Evolutionary conservation across 53 echinoderm and acorn worm species (phyloP), one percentile per base, ranked within the genome.

Genomic region (Patiria pectinifera): DNA sequence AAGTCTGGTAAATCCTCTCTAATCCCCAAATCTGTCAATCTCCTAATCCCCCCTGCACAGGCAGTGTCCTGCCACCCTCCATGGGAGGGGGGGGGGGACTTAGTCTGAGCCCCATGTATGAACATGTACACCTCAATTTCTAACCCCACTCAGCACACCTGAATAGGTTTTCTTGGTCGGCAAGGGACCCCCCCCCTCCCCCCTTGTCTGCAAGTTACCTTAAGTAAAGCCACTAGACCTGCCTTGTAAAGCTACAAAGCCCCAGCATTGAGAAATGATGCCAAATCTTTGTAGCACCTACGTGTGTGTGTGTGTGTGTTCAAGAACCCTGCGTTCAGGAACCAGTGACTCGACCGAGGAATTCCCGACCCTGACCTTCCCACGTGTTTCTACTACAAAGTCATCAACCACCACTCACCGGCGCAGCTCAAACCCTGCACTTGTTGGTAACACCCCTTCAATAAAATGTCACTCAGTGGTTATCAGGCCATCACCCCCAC

Each of bases 351-450:
- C 78, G 4, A 46, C 60, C 78, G 23, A 89, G 89, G 78, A 78
- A 89, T 78, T 85, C 84, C 53, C 80, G 90, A 90, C 90, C 90
- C 14, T 90, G 90, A 90, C 90, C 90, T 90, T 90, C 70, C 81
- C 11, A 47, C 61, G 63, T 53, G 53, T 61, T 79, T 78, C 62
- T 59, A 89, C 44, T 78, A 79, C 79, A 59, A 35, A 78, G 45
- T 69, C 71, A 70, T 70, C 85, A 69, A 70, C 69, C 70, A 48
- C 47, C 13, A 11, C 81, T 15, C 11, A 18, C 66, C 19, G 19
- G 3, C 8, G 13, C 84, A 62, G n/a, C 78, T 60, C 59, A 16
- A 60, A 48, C 15, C 60, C 60, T 89, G 78, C 89, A 77, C 79
- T 77, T 78, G 25, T 59, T 16, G 89, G 78, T 12, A 90, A 81